Percentiles rank a stretch among this genome's conserved stretches.
These are phyloP conservation scores for Drosophila lacteicornis DNA, from an alignment of 1,140 invertebrate genomes.

Conservation along the genomic window DNA sequence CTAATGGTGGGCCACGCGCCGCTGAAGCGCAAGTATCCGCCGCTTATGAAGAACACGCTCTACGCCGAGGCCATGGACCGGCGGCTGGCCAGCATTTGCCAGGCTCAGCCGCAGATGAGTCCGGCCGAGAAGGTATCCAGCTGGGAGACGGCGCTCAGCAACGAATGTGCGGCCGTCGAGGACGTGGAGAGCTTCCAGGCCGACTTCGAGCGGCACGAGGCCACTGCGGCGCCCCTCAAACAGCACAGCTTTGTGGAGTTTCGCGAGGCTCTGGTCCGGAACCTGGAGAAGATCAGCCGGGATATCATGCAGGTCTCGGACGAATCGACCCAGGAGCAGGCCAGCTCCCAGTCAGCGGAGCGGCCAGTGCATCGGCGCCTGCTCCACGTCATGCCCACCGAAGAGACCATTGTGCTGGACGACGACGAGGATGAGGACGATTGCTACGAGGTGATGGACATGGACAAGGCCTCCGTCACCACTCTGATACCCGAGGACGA, in stretches of 20 bases:
- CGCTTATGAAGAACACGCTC: constrained; percentile 71
- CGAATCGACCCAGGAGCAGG: constrained; percentile 24
- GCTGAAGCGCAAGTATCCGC: constrained; percentile 55
- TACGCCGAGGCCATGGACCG: constrained; percentile 72
- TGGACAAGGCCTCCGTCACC: constrained; percentile 37
- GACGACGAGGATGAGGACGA: constrained; percentile 73
- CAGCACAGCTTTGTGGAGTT: constrained; percentile 58
- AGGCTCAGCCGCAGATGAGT: constrained; percentile 73
- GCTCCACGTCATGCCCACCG: constrained; percentile 31
- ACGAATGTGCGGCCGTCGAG: constrained; percentile 65
- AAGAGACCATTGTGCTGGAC: constrained; percentile 63
- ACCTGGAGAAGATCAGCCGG: constrained; percentile 13
- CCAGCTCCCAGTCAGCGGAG: constrained; percentile 41
- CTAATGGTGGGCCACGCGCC: constrained; percentile 37
- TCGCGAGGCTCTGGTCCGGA: constrained; percentile 45
- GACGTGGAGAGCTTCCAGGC: constrained; percentile 76
- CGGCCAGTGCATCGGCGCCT: constrained; percentile 41
- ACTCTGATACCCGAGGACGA: constrained; percentile 53
- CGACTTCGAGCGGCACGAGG: constrained; percentile 55
- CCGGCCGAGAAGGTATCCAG: constrained; percentile 65
- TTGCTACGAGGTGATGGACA: constrained; percentile 53
- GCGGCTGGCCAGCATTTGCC: constrained; percentile 60
- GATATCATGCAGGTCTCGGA: constrained; percentile 19
- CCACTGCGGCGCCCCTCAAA: neutral
- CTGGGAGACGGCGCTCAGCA: constrained; percentile 58